Evolutionary conservation across 2,888 invertebrate species (phyloP), one percentile per base, ranked within the genome.

Genomic region (Melangyna quadrimaculata): DNA sequence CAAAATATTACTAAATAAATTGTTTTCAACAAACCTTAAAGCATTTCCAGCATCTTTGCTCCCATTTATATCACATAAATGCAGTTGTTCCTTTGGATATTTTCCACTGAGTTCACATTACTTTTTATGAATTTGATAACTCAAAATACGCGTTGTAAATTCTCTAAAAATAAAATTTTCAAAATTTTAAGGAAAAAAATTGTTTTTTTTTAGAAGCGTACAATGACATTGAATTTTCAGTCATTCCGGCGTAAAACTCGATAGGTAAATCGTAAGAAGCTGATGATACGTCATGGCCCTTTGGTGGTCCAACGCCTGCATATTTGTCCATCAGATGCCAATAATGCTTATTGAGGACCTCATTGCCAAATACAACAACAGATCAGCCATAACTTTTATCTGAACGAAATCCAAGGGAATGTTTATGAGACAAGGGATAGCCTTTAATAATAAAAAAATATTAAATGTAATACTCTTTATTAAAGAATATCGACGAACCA

Each of bases 11-110:
- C n/a, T n/a, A n/a, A n/a, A n/a, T n/a, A n/a, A n/a, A n/a, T n/a
- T n/a, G n/a, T n/a, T n/a, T n/a, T n/a, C n/a, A n/a, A n/a, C n/a
- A n/a, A n/a, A 90, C 90, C 94, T 93, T 1, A 96, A 90, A 9
- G 94, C 93, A 87, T 95, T 94, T 74, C 98, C 98, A 59, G 97
- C 97, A 45, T 94, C 94, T 3, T 93, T 93, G 88, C 95, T 97
- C 88, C 95, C 93, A 91, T 96, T 96, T 89, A 98, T 97, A 89
- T 98, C 97, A 90, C 98, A 98, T 89, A 95, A 94, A 35, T 67
- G 48, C 9, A 51, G 10, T 2, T 14, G n/a, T 22, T 48, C 48
- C 6, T 51, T 51, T 4, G 48, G 22, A 22, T 45, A 75, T 9
- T 75, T 32, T 35, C 55, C 74, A 67, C 74, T 75, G 1, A 75